phyloP scores from a whole-genome alignment of 2,797 vertebrate genomes.

The Clamator glandarius region DNA sequence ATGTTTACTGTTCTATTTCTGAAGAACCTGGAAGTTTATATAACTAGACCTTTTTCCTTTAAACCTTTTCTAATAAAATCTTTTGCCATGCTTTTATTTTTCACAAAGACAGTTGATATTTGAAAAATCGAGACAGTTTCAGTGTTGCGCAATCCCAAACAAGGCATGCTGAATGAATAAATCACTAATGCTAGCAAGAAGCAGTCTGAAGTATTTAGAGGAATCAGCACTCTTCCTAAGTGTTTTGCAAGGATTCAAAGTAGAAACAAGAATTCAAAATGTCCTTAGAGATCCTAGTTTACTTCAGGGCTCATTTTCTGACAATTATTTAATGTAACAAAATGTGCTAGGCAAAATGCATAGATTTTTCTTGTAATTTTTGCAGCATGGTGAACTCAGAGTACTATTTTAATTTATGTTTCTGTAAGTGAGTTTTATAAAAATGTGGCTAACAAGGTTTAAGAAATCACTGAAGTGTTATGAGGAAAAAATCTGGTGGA shows the following conservation, averaged over 20 bases:
- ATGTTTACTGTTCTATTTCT: not conserved
- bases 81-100: not conserved
- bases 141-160: not conserved
- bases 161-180: not conserved
- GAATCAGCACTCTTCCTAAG: not conserved
- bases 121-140: not conserved
- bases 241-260: not conserved
- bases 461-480: not conserved
- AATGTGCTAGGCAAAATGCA: not conserved
- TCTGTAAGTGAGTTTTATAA: not conserved
- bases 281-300: not conserved
- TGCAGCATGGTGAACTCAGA: not conserved
- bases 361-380: not conserved
- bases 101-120: not conserved
- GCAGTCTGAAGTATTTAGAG: not conserved
- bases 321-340: not conserved
- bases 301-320: not conserved
- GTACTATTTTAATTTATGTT: not conserved
- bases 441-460: not conserved
- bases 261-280: not conserved
- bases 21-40: not conserved
- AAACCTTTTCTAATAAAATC: not conserved
- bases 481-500: not conserved
- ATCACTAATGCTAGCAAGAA: not conserved
- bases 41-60: not conserved